A percentile compares a stretch with the other conserved stretches of the same genome.
phyloP scores from a whole-genome alignment of 1,140 invertebrate species.

The Aphelenchoides fujianensis region DNA sequence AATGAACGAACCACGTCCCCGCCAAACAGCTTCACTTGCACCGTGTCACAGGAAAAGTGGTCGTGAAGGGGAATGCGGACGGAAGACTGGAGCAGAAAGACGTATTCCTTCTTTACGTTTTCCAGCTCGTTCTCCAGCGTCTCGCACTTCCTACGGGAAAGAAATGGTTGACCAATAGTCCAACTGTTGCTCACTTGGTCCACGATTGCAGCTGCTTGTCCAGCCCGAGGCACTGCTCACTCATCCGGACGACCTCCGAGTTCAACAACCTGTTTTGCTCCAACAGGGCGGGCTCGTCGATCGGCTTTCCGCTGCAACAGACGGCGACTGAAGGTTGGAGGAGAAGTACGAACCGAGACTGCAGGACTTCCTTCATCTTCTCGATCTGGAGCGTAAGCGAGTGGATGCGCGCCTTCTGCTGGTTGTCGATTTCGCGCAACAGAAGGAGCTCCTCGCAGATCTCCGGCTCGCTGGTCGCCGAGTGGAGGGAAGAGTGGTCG shows the following conservation, averaged over 20 bases:
- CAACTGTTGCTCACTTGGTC: slow-evolving; percentile 53
- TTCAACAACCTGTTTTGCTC: slow-evolving; percentile 66
- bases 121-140: slow-evolving; percentile 64
- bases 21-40: slow-evolving; percentile 66
- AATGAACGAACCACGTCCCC: slow-evolving; percentile 64
- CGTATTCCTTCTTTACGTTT: slow-evolving; percentile 66
- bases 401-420: slow-evolving; percentile 42
- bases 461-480: not conserved
- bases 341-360: slow-evolving; percentile 2
- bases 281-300: slow-evolving; percentile 48
- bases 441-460: slow-evolving; percentile 35
- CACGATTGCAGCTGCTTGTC: slow-evolving; percentile 54
- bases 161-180: not conserved
- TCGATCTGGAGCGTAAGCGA: slow-evolving; percentile 13
- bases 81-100: slow-evolving; percentile 66
- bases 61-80: slow-evolving; percentile 65
- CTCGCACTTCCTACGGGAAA: slow-evolving; percentile 57
- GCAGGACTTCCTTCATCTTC: not conserved
- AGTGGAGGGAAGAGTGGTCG: not conserved
- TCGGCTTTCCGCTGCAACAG: slow-evolving; percentile 17
- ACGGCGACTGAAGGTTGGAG: not conserved
- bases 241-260: slow-evolving; percentile 64
- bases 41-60: slow-evolving; percentile 60
- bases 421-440: slow-evolving; percentile 38
- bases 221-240: slow-evolving; percentile 57